phyloP scores from a whole-genome alignment of 2,797 vertebrate species.

The Enteromius trimaculatus region DNA sequence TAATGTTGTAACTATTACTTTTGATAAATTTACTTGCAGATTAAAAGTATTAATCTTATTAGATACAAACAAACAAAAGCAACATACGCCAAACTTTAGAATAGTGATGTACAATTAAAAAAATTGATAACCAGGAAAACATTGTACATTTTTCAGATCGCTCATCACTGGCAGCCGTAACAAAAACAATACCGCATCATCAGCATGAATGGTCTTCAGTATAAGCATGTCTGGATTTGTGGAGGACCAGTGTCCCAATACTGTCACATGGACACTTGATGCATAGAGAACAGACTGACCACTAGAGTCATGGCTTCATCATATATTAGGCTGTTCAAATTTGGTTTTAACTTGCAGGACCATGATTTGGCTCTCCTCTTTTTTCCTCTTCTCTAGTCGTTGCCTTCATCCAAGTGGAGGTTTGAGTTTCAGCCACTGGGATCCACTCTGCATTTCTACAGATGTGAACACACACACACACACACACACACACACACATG shows the following conservation, averaged over 20 bases:
- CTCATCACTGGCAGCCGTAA: neutral
- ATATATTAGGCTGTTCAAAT: neutral
- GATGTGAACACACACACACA: conserved; percentile 29
- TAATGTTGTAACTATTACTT: neutral
- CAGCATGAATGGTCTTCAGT: neutral
- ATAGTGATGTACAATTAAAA: no score
- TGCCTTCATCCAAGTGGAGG: conserved; percentile 18
- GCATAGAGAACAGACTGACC: neutral
- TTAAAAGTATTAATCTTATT: neutral
- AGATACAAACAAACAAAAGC: neutral
- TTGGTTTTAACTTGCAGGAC: neutral
- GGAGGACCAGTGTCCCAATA: neutral
- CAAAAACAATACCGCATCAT: neutral
- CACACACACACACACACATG: conserved; percentile 31
- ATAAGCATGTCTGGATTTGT: conserved; percentile 8
- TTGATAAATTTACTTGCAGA: neutral
- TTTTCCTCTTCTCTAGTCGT: conserved; percentile 3
- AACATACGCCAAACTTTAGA: neutral
- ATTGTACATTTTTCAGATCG: neutral
- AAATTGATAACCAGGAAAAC: neutral
- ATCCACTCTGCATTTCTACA: conserved; percentile 35
- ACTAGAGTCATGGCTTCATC: neutral
- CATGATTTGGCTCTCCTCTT: neutral
- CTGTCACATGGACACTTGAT: neutral
- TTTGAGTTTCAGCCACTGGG: conserved; percentile 45